A percentile compares a stretch with the other conserved stretches of the same genome.
phyloP scores from a whole-genome alignment of 64 coral and sea anemone genomes.

The Hydrozoanthus tunicans region DNA sequence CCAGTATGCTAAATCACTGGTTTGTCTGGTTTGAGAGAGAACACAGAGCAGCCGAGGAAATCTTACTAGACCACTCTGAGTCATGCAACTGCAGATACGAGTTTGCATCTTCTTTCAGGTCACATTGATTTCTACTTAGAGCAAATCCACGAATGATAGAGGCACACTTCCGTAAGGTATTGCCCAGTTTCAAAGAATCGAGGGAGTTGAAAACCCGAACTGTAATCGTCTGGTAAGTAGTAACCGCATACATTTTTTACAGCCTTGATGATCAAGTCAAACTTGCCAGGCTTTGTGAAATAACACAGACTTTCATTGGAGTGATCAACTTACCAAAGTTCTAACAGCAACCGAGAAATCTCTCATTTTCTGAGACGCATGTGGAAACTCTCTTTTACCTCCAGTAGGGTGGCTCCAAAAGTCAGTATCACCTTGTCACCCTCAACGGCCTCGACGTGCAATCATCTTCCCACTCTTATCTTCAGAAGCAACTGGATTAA shows the following conservation, averaged over 20 bases:
- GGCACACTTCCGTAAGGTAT: constrained; percentile 33
- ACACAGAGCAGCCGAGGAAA: too few species aligned
- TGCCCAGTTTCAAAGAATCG: constrained; percentile 31
- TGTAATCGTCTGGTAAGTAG: not conserved
- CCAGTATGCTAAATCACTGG: too few species aligned
- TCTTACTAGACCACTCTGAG: not conserved
- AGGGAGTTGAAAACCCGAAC: too few species aligned
- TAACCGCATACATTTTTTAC: constrained; percentile 3
- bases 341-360: not conserved
- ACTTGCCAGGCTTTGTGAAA: constrained; percentile 6
- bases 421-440: constrained; percentile 28
- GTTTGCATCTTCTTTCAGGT: not conserved
- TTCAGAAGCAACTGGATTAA: not conserved
- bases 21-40: too few species aligned
- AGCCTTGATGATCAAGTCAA: constrained; percentile 9
- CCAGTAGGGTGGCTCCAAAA: constrained; percentile 4
- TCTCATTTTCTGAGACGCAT: constrained; percentile 42
- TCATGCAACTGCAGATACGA: constrained; percentile 8
- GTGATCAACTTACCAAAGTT: not conserved
- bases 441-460: not conserved
- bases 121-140: not conserved
- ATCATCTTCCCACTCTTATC: not conserved
- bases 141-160: not conserved
- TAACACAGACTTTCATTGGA: not conserved
- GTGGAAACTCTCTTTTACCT: not conserved